Evolutionary conservation across 2,888 invertebrate genomes (phyloP), one percentile per base, ranked within the genome.

Genomic region (Clunio marinus): DNA sequence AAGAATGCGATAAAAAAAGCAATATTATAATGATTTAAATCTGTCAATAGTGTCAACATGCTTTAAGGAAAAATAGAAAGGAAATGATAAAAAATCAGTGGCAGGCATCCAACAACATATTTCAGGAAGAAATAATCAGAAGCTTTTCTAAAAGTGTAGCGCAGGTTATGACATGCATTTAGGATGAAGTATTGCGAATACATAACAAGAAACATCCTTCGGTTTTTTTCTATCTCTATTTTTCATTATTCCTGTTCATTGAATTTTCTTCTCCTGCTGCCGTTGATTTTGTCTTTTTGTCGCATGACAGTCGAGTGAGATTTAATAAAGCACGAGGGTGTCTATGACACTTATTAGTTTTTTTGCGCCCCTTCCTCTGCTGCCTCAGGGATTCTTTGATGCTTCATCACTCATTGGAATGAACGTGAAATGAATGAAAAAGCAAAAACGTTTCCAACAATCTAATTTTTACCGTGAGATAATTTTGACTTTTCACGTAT

Each of bases 41-140:
- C n/a, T n/a, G n/a, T n/a, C n/a, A n/a, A n/a, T n/a, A n/a, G n/a
- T n/a, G n/a, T n/a, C n/a, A n/a, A n/a, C n/a, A n/a, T n/a, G n/a
- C n/a, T n/a, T n/a, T n/a, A n/a, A n/a, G n/a, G n/a, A n/a, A n/a
- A n/a, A n/a, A n/a, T n/a, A n/a, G n/a, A n/a, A n/a, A n/a, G n/a
- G n/a, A n/a, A n/a, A n/a, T 15, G n/a, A 41, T 41, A 41, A 41
- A 15, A 41, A 51, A 51, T 51, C 51, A 51, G 22, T 51, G 22
- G 10, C 51, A 51, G 51, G 17, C 51, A 51, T n/a, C 22, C 51
- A 13, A 51, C 20, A 17, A n/a, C n/a, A n/a, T n/a, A n/a, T n/a
- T n/a, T n/a, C n/a, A n/a, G n/a, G n/a, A n/a, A n/a, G n/a, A n/a
- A n/a, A n/a, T n/a, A n/a, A n/a, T n/a, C n/a, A n/a, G n/a, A n/a